A percentile compares a stretch with the other conserved stretches of the same genome.
Evolutionary conservation across 2,797 vertebrate genomes (phyloP).

Genomic region (Protosalanx chinensis): DNA sequence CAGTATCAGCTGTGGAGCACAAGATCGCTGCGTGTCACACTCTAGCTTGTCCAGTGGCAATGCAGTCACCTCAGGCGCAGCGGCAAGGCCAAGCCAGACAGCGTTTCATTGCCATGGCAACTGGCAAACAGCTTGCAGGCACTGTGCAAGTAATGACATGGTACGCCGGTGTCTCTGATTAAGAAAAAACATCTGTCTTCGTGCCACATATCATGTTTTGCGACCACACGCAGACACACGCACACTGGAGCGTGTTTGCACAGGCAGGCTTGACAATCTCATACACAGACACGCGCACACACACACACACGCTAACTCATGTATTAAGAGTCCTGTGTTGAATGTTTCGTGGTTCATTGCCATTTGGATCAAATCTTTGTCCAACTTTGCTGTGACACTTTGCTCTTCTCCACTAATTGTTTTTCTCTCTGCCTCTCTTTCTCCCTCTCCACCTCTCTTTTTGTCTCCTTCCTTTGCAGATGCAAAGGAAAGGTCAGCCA

Average conservation of each 20-base stretch:
- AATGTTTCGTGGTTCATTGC: background rate
- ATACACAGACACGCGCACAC: slow-evolving; percentile 17
- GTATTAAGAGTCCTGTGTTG: background rate
- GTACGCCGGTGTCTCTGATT: slow-evolving; percentile 37
- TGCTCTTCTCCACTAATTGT: background rate
- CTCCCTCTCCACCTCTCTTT: slow-evolving; percentile 11
- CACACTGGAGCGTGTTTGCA: background rate
- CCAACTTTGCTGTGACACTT: background rate
- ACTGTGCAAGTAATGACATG: slow-evolving; percentile 30
- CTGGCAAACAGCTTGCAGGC: slow-evolving; percentile 36
- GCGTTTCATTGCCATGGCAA: slow-evolving; percentile 34
- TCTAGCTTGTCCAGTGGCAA: slow-evolving; percentile 8
- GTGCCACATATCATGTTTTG: slow-evolving; percentile 20
- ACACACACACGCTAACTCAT: background rate
- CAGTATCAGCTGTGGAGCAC: slow-evolving; percentile 21
- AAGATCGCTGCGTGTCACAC: background rate
- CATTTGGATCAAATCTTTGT: background rate
- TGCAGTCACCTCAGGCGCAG: slow-evolving; percentile 5
- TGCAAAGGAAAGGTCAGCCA: slow-evolving; percentile 74
- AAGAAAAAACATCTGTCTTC: slow-evolving; percentile 44
- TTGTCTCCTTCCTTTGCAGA: slow-evolving; percentile 51
- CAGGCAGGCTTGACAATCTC: slow-evolving; percentile 1
- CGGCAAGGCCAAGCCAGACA: slow-evolving; percentile 2
- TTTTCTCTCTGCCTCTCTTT: background rate
- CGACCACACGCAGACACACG: slow-evolving; percentile 32